Conservation (phyloP, 1,140 invertebrate genomes). For the Adoxophyes honmai region DNA sequence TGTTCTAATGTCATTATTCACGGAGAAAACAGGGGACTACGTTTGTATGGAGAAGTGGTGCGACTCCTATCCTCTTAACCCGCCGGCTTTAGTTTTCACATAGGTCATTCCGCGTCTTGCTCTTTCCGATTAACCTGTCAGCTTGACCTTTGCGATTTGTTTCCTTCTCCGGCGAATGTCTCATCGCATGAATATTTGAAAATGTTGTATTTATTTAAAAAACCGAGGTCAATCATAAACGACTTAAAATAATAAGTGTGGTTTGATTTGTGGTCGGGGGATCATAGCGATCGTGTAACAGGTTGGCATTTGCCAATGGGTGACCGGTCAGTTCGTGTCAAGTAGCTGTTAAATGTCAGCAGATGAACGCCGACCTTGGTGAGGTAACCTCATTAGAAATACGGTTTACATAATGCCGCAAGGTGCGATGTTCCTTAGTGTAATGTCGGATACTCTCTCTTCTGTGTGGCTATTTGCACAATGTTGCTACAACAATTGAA, state of each 20-base stretch:
- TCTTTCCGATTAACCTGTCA: too few relatives aligned
- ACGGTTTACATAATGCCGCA: conserved; percentile 30
- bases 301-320: conserved; percentile 42
- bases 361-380: conserved; percentile 58
- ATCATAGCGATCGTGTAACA: conserved; percentile 34
- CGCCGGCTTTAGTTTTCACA: too few relatives aligned
- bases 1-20: too few relatives aligned
- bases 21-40: too few relatives aligned
- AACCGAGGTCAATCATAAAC: too few relatives aligned
- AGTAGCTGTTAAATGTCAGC: conserved; percentile 59
- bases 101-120: too few relatives aligned
- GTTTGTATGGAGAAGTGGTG: too few relatives aligned
- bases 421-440: neutral
- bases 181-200: neutral
- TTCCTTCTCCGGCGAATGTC: neutral
- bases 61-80: too few relatives aligned
- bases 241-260: conserved; percentile 16
- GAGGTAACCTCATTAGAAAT: conserved; percentile 60
- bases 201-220: too few relatives aligned
- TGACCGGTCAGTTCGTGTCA: conserved; percentile 50
- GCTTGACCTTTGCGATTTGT: neutral
- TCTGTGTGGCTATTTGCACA: too few relatives aligned
- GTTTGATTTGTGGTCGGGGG: conserved; percentile 27
- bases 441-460: too few relatives aligned
- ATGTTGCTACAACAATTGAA: too few relatives aligned